Percentiles rank a stretch among this genome's conserved stretches.
phyloP scores from a whole-genome alignment of 30 jellyfish, hydroid and myxozoan species.

The Aurelia sp. region DNA sequence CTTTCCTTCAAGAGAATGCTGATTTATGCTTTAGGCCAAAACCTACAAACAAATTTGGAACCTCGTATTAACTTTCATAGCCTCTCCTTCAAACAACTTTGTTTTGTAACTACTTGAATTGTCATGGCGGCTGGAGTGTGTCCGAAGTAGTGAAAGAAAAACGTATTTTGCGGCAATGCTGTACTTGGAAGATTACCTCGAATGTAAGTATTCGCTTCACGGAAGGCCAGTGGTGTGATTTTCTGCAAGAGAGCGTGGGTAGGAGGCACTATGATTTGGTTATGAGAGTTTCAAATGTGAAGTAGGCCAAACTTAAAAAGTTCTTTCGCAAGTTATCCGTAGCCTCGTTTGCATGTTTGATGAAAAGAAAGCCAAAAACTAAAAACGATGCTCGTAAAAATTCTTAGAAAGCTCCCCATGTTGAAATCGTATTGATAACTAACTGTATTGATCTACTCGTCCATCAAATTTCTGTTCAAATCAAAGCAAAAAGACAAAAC shows the following conservation, averaged over 20 bases:
- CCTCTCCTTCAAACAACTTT: not conserved
- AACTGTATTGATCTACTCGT: too few species aligned
- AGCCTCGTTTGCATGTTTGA: too few species aligned
- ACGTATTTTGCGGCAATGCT: slow-evolving; percentile 46
- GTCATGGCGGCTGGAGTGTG: slow-evolving; percentile 55
- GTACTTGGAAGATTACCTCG: slow-evolving; percentile 87
- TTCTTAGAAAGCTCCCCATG: too few species aligned
- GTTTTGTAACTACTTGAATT: slow-evolving; percentile 6
- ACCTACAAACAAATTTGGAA: not conserved
- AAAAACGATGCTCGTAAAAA: too few species aligned
- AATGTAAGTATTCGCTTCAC: slow-evolving; percentile 60
- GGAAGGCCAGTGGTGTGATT: not conserved
- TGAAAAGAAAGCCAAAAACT: too few species aligned
- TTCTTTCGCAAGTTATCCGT: too few species aligned
- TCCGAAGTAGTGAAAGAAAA: not conserved
- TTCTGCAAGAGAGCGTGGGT: not conserved
- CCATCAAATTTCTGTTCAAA: too few species aligned
- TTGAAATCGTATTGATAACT: too few species aligned
- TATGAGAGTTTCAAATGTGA: too few species aligned
- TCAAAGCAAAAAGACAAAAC: too few species aligned
- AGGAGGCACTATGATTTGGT: not conserved
- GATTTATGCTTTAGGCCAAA: not conserved
- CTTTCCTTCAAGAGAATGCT: not conserved
- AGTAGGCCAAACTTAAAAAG: too few species aligned
- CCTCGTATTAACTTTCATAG: not conserved